These are phyloP conservation scores for Trichomycterus rosablanca DNA, from an alignment of 2,113 vertebrate species.

Conservation along the genomic window DNA sequence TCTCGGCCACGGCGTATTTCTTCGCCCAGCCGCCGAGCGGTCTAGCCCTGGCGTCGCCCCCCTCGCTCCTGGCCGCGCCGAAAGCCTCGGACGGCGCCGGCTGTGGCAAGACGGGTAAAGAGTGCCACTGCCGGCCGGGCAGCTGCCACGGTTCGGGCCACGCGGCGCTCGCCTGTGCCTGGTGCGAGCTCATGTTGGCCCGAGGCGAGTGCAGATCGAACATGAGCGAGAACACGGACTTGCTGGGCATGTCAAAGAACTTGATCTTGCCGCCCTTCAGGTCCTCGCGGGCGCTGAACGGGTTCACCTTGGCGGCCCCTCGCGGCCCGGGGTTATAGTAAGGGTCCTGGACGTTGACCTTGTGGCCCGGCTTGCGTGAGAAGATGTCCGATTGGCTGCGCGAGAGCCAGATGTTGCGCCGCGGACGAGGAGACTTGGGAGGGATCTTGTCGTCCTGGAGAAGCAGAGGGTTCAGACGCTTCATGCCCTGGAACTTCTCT, in stretches of 20 bases:
- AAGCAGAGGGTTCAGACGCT: conserved; percentile 79
- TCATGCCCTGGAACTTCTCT: conserved; percentile 84
- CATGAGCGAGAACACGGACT: conserved; percentile 90
- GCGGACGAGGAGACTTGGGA: conserved; percentile 86
- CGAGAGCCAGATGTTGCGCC: conserved; percentile 88
- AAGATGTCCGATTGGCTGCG: conserved; percentile 96
- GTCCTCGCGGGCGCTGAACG: conserved; percentile 91
- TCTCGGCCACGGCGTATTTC: conserved; percentile 83
- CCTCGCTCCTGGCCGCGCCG: conserved; percentile 63
- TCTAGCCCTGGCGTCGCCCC: conserved; percentile 62
- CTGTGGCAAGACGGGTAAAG: conserved; percentile 83
- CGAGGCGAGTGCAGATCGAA: conserved; percentile 88
- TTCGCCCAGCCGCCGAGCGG: conserved; percentile 71
- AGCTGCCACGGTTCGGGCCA: conserved; percentile 51
- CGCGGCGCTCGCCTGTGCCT: conserved; percentile 48
- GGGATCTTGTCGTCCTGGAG: conserved; percentile 85
- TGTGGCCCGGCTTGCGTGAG: conserved; percentile 78
- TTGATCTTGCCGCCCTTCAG: conserved; percentile 93
- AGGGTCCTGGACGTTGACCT: conserved; percentile 87
- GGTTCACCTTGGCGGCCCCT: conserved; percentile 81
- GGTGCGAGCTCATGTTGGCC: conserved; percentile 55
- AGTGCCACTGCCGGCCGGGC: conserved; percentile 79
- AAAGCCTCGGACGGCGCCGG: conserved; percentile 69
- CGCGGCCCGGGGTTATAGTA: conserved; percentile 74
- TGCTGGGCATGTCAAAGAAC: conserved; percentile 93